phyloP scores from a whole-genome alignment of 2,113 vertebrate genomes.

The Myiozetetes cayanensis region DNA sequence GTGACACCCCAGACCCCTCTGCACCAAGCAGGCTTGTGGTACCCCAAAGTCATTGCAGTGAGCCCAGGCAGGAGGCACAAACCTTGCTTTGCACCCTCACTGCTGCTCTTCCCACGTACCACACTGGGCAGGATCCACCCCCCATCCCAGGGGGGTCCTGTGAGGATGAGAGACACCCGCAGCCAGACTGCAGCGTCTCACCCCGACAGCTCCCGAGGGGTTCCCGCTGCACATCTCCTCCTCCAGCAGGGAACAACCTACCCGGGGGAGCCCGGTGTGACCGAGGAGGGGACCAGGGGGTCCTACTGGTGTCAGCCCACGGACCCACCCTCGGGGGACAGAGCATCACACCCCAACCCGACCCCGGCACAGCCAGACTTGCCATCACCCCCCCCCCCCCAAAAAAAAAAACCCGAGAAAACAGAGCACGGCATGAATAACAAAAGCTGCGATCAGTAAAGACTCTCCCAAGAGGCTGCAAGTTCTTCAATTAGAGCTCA shows the following conservation, averaged over 20 bases:
- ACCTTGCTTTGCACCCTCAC: not conserved
- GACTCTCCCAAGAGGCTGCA: constrained; percentile 62
- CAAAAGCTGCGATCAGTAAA: constrained; percentile 59
- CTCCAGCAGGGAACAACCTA: not conserved
- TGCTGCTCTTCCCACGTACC: accelerated
- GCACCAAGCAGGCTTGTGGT: not conserved
- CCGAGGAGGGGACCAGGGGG: not conserved
- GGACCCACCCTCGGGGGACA: accelerated
- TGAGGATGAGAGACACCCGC: not conserved
- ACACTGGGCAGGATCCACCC: accelerated
- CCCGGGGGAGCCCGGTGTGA: not conserved
- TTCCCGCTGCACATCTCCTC: not conserved
- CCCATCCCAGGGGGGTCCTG: not conserved
- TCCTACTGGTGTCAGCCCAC: not conserved
- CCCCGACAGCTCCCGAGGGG: not conserved
- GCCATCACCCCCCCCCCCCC: not conserved
- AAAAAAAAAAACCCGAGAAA: not conserved
- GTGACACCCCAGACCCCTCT: not conserved
- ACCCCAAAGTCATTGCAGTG: not conserved
- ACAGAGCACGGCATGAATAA: constrained; percentile 19
- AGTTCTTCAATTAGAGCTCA: constrained; percentile 70
- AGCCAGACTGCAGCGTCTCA: not conserved
- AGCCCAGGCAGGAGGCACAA: not conserved
- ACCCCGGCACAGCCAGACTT: not conserved
- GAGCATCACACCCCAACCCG: not conserved